These are phyloP conservation scores for Thermophis baileyi DNA, from an alignment of 2,113 vertebrate species.

Conservation along the genomic window DNA sequence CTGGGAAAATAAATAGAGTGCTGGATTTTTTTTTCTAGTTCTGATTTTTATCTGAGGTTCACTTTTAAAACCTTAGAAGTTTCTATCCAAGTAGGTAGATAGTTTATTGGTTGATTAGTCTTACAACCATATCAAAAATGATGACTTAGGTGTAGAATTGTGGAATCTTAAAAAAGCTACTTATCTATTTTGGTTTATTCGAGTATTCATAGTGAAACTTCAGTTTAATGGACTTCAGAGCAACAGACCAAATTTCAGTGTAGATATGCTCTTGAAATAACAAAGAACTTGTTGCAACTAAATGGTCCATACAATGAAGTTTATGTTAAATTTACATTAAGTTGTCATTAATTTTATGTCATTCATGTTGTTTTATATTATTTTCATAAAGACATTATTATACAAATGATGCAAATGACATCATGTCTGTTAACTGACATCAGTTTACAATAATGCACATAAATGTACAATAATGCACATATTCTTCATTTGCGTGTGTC, in stretches of 20 bases:
- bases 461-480: neutral
- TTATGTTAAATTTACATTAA: neutral
- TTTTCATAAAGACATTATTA: neutral
- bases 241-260: neutral
- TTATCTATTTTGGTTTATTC: neutral
- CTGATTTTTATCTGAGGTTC: neutral
- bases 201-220: neutral
- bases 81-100: neutral
- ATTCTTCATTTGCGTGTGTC: neutral
- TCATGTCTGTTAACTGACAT: neutral
- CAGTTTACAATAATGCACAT: neutral
- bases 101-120: no score
- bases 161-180: no score
- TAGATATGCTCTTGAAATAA: neutral
- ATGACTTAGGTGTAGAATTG: no score
- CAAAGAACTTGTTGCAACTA: neutral
- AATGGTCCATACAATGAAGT: neutral
- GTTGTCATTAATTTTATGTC: neutral
- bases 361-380: neutral
- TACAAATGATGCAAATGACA: neutral
- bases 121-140: no score
- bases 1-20: neutral
- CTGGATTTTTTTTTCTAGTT: neutral
- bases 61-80: neutral
- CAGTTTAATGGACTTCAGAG: neutral